Base-by-base conservation (phyloP, 2,888 invertebrate species). In the Helicoverpa assulta region DNA sequence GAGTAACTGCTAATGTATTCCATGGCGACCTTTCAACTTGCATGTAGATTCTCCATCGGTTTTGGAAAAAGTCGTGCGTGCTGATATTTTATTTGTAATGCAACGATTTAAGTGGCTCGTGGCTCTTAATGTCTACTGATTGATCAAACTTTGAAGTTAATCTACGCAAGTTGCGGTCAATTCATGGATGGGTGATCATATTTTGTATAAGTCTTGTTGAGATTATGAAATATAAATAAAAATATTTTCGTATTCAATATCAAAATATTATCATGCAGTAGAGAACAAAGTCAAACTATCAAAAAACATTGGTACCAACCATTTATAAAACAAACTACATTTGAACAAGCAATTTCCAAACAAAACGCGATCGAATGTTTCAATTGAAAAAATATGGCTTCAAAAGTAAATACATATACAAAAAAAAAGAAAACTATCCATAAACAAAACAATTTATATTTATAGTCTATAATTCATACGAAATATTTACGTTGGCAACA, bases 361-460 rank as follows among this genome's bases (percentile, higher is more conserved):
- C 57, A 64, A 64, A 53, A 61, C 18, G 14, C 55, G 18, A 65
- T 57, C 8, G 50, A 43, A 73, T 60, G 65, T 72, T 56, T 50
- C 66, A 60, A 79, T 79, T 80, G 76, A 75, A 76, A 79, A 79
- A 79, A 79, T 62, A 76, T 75, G 21, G 12, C 52, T 62, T n/a
- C 18, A 65, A 59, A 55, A 50, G n/a, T 14, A 57, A 61, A 76
- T 52, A 58, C n/a, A 57, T 14, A 57, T 58, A 76, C 12, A 40
- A 10, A 12, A 40, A 40, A 40, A 47, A 61, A 70, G 61, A 65
- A 61, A 60, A 65, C 43, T 59, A 50, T 26, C 58, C 43, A 70
- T 63, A 77, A 76, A 65, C 65, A 62, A 51, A 26, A 76, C 77
- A 80, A 80, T 76, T 76, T 80, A 77, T 76, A 80, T 81, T 81